Conservation (phyloP, 2,113 vertebrate species). For the Syngnathus scovelli region DNA sequence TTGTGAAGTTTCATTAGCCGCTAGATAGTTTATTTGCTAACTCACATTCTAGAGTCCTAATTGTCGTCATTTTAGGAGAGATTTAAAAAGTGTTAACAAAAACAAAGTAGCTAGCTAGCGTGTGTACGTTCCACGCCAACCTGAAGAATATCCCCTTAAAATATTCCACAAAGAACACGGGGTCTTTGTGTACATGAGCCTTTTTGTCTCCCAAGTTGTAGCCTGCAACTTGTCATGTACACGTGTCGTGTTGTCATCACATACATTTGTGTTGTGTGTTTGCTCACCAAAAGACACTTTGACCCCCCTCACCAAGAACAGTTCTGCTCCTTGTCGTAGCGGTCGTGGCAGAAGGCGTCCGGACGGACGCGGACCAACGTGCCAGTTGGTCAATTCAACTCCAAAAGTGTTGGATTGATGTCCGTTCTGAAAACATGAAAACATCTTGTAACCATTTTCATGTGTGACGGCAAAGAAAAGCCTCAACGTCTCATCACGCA, state of each 20-base stretch:
- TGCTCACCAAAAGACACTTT: background rate
- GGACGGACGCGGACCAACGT: background rate
- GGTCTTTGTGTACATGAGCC: conserved; percentile 89
- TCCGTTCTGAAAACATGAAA: conserved; percentile 6
- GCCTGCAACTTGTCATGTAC: conserved; percentile 86
- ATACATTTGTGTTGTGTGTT: background rate
- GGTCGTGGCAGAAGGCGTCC: background rate
- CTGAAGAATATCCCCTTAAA: conserved; percentile 92
- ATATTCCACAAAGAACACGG: conserved; percentile 72
- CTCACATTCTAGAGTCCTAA: background rate
- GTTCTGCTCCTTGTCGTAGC: background rate
- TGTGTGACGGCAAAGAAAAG: conserved; percentile 12
- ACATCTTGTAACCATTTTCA: background rate
- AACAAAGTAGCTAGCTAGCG: background rate
- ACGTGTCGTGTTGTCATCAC: conserved; percentile 49
- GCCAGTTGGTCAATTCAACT: background rate
- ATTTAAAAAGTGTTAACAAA: background rate
- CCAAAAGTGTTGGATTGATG: background rate
- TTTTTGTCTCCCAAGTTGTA: conserved; percentile 82
- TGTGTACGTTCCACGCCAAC: conserved; percentile 30
- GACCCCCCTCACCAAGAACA: background rate
- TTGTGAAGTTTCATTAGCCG: background rate
- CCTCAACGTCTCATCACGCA: too few species aligned
- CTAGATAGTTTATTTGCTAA: background rate
- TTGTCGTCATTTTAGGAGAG: background rate